Base-by-base conservation (phyloP, 2,888 invertebrate genomes). In the Acanthopleura granulata region DNA sequence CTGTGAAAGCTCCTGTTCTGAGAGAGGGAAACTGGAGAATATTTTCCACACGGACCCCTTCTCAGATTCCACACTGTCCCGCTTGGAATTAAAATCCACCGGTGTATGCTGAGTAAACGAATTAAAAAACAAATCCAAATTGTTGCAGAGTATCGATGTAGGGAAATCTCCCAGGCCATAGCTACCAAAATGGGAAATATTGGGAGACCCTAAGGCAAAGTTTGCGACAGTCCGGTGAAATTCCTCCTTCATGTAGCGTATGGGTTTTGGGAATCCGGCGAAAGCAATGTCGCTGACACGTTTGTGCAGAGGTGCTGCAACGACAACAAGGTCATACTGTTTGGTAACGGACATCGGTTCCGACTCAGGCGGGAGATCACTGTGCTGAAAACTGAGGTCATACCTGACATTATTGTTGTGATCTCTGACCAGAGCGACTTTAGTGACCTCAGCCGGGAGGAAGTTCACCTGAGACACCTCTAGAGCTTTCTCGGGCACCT, bases 211-310 rank as follows among this genome's bases (percentile, higher is more conserved):
- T 77, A 91, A 87, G 0, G 93, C 90, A 79, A 93, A 91, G 4
- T 93, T 93, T 4, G 92, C 91, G 4, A 93, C 89, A 0, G 93
- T 93, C 57, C 90, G 89, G 82, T 93, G 93, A 83, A 82, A 92
- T 88, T 80, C 51, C 62, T 73, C 30, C 4, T 16, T 14, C 0
- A 18, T 9, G 29, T 49, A 79, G 50, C 76, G 66, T 22, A 87
- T 78, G 6, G 80, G 79, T 16, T 74, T 77, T 18, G 88, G 85
- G 88, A 92, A 91, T 72, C 89, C 91, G 72, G 88, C 88, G 84
- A 93, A 93, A 72, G 87, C 81, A 27, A 93, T 91, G 16, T 86
- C 84, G 82, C 85, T 61, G 89, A 79, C 51, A 40, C 77, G 78
- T 49, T 79, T 74, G 75, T 91, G 85, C 57, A 93, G 86, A 0